Evolutionary conservation across 2,888 invertebrate genomes (phyloP).

Genomic region (Cephus spinipes): DNA sequence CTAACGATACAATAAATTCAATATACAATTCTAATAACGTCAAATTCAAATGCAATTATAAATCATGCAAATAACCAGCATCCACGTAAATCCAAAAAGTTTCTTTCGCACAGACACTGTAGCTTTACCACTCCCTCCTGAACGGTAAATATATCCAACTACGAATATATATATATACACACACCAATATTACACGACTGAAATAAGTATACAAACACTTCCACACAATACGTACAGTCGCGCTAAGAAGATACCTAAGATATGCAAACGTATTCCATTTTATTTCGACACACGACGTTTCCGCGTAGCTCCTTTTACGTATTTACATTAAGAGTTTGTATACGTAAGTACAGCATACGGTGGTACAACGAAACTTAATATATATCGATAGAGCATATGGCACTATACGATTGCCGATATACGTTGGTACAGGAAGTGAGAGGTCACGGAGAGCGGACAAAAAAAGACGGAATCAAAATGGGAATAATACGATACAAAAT

Average conservation of each 20-base stretch:
- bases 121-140: not conserved
- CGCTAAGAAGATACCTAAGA: not conserved
- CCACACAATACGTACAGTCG: not conserved
- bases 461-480: not conserved
- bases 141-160: not conserved
- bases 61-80: not conserved
- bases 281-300: not conserved
- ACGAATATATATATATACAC: not conserved
- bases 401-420: not conserved
- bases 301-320: not conserved
- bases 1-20: not conserved
- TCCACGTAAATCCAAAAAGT: not conserved
- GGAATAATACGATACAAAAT: not conserved
- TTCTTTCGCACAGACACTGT: not conserved
- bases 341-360: not conserved
- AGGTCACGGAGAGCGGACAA: not conserved
- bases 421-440: not conserved
- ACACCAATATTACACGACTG: not conserved
- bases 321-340: not conserved
- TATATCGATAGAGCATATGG: not conserved
- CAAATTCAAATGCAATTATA: not conserved
- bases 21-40: not conserved
- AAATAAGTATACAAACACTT: not conserved
- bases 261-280: not conserved
- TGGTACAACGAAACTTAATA: not conserved